Evolutionary conservation across 35 echinoderm and acorn worm genomes (phyloP), one percentile per base, ranked within the genome.

Genomic region (Anneissia japonica): DNA sequence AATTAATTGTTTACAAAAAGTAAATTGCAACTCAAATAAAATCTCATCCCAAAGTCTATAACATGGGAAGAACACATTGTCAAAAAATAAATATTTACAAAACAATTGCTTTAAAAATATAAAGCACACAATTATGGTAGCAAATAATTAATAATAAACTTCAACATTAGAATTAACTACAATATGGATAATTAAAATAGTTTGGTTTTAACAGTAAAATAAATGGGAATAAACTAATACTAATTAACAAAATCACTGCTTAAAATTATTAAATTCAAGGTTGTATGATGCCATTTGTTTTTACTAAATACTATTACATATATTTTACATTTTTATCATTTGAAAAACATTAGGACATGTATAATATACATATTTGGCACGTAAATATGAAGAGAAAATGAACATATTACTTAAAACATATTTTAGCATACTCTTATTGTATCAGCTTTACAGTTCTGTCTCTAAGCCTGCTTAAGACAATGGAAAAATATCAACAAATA

Each of bases 401-500:
- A 64, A 64, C 1, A 23, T 23, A 64, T 64, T 23, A 64, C 51
- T 19, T 64, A 12, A 6, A 64, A 64, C 21, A 16, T 23, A 12
- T 64, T 26, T n/a, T n/a, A n/a, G n/a, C n/a, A n/a, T n/a, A n/a
- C n/a, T n/a, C n/a, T 64, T 26, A 6, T 43, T 43, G 4, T 43
- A 43, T 43, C 4, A 43, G 40, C 14, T 64, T 19, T 64, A 6
- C 10, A 2, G 26, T 16, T 64, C 21, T 26, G 51, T 64, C 51
- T 64, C 51, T 64, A 64, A 64, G 51, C 51, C 51, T 64, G 51
- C 51, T 64, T 64, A 64, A 64, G 51, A 64, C 51, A 64, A 64
- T 64, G 1, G 26, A 6, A 6, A 64, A 16, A n/a, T n/a, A n/a
- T n/a, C n/a, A n/a, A n/a, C n/a, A n/a, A n/a, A n/a, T n/a, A n/a